A percentile compares a stretch with the other conserved stretches of the same genome.
Conservation (phyloP, 2,888 invertebrate genomes). For the Choreutis nemorana region DNA sequence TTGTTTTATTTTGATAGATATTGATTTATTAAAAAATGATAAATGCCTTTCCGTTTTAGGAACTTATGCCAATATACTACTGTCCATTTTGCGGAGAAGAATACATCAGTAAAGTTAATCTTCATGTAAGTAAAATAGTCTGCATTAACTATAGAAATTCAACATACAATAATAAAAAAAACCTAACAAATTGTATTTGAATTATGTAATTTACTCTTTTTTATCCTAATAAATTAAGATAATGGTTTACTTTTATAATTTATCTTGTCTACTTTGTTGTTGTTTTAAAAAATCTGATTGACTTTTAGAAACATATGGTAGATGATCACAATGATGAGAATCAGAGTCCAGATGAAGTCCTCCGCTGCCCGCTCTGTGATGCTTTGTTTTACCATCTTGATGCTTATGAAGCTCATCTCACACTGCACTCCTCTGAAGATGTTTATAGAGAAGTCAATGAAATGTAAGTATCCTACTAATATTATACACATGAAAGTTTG, state of each 20-base stretch:
- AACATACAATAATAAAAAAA: too few species aligned
- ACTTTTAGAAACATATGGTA: conserved; percentile 59
- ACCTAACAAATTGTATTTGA: too few species aligned
- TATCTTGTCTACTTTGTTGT: too few species aligned
- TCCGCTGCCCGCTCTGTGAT: conserved; percentile 71
- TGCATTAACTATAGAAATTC: too few species aligned
- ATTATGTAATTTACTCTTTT: too few species aligned
- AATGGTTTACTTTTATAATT: too few species aligned
- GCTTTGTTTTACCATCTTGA: conserved; percentile 71
- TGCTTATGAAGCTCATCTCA: conserved; percentile 70
- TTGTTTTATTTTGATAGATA: too few species aligned
- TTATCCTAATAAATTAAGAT: too few species aligned
- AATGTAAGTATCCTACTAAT: conserved; percentile 28
- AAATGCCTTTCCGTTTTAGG: conserved; percentile 26
- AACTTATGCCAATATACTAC: conserved; percentile 42
- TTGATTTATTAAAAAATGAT: too few species aligned
- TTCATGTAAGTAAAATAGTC: conserved; percentile 62
- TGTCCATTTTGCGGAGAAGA: conserved; percentile 71
- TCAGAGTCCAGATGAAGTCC: conserved; percentile 59
- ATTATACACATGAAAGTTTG: too few species aligned
- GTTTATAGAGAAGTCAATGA: conserved; percentile 67
- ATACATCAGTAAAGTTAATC: conserved; percentile 71
- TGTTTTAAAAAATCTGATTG: too few species aligned
- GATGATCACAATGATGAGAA: conserved; percentile 65
- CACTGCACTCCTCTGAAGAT: conserved; percentile 68